These are phyloP conservation scores for Aporophyla lueneburgensis DNA, from an alignment of 2,888 invertebrate genomes.

Conservation along the genomic window DNA sequence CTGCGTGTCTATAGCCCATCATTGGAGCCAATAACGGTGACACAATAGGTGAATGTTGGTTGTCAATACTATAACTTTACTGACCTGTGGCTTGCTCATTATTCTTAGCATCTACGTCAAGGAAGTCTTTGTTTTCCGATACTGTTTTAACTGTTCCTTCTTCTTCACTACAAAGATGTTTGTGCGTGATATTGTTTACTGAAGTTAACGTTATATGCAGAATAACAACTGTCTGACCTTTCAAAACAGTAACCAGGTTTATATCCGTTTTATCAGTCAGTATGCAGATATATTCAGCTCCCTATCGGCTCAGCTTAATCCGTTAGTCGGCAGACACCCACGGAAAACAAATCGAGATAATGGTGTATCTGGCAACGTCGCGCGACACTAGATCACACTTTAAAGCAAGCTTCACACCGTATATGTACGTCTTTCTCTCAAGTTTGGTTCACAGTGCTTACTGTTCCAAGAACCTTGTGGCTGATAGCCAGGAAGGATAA, in stretches of 20 bases:
- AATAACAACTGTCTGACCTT: slow-evolving; percentile 32
- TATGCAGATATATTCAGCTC: slow-evolving; percentile 51
- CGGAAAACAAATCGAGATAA: slow-evolving; percentile 53
- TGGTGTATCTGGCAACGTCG: slow-evolving; percentile 20
- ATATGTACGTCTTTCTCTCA: not conserved
- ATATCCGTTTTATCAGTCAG: slow-evolving; percentile 51
- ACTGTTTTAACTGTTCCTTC: not conserved
- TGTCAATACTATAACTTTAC: slow-evolving; percentile 25
- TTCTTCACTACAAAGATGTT: slow-evolving; percentile 16
- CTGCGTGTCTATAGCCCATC: slow-evolving; percentile 40
- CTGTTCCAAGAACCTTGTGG: slow-evolving; percentile 57
- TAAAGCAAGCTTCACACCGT: slow-evolving; percentile 5
- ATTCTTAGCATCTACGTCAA: slow-evolving; percentile 45
- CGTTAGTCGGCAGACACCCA: slow-evolving; percentile 57
- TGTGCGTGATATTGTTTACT: slow-evolving; percentile 24
- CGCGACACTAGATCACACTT: slow-evolving; percentile 2
- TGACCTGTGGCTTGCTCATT: slow-evolving; percentile 30
- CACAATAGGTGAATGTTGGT: slow-evolving; percentile 58
- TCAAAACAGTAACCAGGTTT: slow-evolving; percentile 36
- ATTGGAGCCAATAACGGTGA: slow-evolving; percentile 42
- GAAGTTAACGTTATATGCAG: slow-evolving; percentile 11
- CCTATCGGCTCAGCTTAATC: slow-evolving; percentile 60
- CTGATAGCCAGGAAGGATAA: slow-evolving; percentile 69
- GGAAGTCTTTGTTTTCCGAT: slow-evolving; percentile 30
- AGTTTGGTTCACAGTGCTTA: slow-evolving; percentile 55